Base-by-base conservation (phyloP, 2,113 vertebrate genomes). In the Peromyscus leucopus region DNA sequence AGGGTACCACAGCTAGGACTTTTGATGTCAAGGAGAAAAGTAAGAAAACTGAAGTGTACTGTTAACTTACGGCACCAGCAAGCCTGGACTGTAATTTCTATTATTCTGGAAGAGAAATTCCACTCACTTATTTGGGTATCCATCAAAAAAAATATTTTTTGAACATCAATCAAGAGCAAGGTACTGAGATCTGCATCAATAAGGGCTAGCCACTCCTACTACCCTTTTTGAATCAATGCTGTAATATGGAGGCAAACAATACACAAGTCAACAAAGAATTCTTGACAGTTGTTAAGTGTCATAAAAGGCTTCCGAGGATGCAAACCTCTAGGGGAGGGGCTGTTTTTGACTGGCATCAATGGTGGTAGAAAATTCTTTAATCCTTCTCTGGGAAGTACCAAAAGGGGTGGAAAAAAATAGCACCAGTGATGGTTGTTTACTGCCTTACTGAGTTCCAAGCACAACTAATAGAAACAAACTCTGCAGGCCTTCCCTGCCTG, bases 401-500 rank as follows among this genome's bases (percentile, higher is more conserved):
- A 67, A 74, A 19, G 8, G 21, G 36, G 83, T 51, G 36, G 1
- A 26, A 42, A 83, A 75, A 74, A 91, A n/a, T 67, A 85, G n/a
- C 17, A 39, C 76, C 24, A 82, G 82, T 86, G 67, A 95, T 93
- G 39, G 33, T 46, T 94, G 79, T 80, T 96, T 91, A 96, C 61
- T 76, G 79, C 72, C 61, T 96, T 92, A 39, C 80, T 89, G 78
- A 96, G 93, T 69, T 95, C 78, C 89, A 96, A 96, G 95, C 89
- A 96, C 72, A 87, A 39, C 91, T 96, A 96, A 97, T 95, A 87
- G 90, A 72, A 93, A 79, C 28, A 75, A 63, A 51, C 93, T 90
- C 97, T 74, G 63, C 78, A 72, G 87, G 93, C 76, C 91, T 92
- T 78, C 76, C 28, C 86, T 28, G 83, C 72, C 94, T 75, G 57